Percentiles rank a stretch among this genome's conserved stretches.
phyloP scores from a whole-genome alignment of 2,797 vertebrate genomes.

The Sebastes hubbsi region DNA sequence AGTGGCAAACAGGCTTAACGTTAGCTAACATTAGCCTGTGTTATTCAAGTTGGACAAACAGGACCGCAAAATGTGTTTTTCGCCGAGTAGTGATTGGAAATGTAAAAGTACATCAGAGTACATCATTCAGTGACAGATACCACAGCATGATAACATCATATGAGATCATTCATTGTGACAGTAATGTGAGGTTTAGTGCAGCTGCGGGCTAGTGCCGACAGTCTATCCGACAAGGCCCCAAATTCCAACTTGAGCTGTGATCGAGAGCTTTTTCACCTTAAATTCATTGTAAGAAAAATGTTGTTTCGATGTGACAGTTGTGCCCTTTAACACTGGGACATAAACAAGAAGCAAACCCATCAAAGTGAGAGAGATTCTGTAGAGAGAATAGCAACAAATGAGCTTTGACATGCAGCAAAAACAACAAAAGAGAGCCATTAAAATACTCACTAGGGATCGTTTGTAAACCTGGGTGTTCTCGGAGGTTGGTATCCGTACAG shows the following conservation, averaged over 20 bases:
- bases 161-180: neutral
- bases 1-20: constrained; percentile 16
- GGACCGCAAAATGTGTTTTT: neutral
- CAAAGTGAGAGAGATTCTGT: neutral
- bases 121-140: rapidly evolving
- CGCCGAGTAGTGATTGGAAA: neutral
- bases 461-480: constrained; percentile 98
- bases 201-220: constrained; percentile 42
- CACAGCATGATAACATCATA: rapidly evolving
- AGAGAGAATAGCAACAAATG: neutral
- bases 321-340: neutral
- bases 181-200: constrained; percentile 1
- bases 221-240: constrained; percentile 55
- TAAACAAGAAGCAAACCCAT: neutral
- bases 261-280: constrained; percentile 27
- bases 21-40: constrained; percentile 17
- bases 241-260: constrained; percentile 48
- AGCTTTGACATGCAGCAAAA: constrained; percentile 51
- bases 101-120: neutral
- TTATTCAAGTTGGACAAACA: constrained; percentile 27
- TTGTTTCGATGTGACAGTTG: constrained; percentile 52
- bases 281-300: constrained; percentile 21
- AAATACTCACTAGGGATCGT: constrained; percentile 94
- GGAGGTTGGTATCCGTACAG: constrained; percentile 99
- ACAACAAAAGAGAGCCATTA: constrained; percentile 64